A percentile compares a stretch with the other conserved stretches of the same genome.
These are phyloP conservation scores for Caenorhabditis sinica DNA, from an alignment of 2,888 invertebrate genomes.

Conservation along the genomic window DNA sequence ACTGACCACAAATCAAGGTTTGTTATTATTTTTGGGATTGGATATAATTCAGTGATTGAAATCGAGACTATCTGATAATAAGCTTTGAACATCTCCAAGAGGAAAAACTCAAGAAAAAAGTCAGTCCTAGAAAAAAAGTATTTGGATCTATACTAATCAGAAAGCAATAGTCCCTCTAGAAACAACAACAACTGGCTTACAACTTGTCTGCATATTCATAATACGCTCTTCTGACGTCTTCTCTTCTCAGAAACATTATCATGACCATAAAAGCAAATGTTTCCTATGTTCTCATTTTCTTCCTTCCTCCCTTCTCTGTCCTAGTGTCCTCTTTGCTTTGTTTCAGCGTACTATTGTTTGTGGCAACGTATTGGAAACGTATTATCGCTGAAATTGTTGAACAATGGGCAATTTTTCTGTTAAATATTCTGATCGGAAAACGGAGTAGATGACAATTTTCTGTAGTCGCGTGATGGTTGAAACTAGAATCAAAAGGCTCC, in stretches of 20 bases:
- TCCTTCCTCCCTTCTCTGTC: background rate
- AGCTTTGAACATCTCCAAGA: background rate
- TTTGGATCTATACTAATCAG: background rate
- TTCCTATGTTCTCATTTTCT: constrained; percentile 39
- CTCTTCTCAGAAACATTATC: constrained; percentile 54
- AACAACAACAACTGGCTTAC: constrained; percentile 16
- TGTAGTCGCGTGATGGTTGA: background rate
- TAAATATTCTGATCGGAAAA: constrained; percentile 16
- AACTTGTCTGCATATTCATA: constrained; percentile 37
- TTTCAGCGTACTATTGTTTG: constrained; percentile 59
- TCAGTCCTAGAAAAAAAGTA: too few relatives aligned
- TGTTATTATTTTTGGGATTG: constrained; percentile 4
- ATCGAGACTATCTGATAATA: background rate
- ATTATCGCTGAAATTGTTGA: constrained; percentile 41
- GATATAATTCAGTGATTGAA: background rate
- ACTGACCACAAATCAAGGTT: constrained; percentile 46
- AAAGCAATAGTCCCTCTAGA: background rate
- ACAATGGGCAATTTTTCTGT: constrained; percentile 40
- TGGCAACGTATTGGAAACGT: constrained; percentile 16
- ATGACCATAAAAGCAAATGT: constrained; percentile 61
- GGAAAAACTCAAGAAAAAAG: background rate
- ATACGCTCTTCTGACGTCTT: constrained; percentile 8
- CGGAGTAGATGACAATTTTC: constrained; percentile 27
- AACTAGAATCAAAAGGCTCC: background rate
- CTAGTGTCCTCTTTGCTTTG: constrained; percentile 43